Percentiles rank a stretch among this genome's conserved stretches.
Conservation (phyloP, 2,113 vertebrate species). For the Notiomystis cincta region DNA sequence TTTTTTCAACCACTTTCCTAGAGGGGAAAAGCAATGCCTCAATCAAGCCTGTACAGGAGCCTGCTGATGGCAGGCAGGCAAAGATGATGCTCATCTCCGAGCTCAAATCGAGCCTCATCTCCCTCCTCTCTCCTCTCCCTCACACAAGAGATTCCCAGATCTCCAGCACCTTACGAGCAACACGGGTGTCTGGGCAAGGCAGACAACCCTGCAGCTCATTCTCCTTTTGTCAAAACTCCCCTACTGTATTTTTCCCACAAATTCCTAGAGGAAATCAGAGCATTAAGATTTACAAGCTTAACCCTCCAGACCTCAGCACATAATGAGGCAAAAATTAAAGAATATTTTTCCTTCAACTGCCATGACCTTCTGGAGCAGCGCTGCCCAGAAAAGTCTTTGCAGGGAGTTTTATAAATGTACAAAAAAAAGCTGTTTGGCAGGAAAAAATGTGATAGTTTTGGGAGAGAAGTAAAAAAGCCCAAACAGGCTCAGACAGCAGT, state of each 20-base stretch:
- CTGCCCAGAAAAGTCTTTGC: neutral
- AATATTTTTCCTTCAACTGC: neutral
- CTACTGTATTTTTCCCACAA: neutral
- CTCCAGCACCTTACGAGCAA: neutral
- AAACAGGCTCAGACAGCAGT: neutral
- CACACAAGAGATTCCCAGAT: neutral
- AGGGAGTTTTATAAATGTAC: neutral
- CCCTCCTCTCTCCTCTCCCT: neutral
- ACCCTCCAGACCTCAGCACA: neutral
- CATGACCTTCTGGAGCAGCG: accelerated
- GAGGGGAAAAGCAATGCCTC: neutral
- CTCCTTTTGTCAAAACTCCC: neutral
- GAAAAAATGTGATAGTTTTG: neutral
- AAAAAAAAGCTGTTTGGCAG: neutral
- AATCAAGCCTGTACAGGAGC: neutral
- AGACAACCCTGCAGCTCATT: neutral
- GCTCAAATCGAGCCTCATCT: neutral
- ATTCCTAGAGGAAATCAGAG: neutral
- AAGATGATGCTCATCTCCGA: neutral
- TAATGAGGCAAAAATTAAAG: neutral
- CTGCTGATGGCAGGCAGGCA: accelerated
- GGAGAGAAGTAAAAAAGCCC: neutral
- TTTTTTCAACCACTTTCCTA: neutral
- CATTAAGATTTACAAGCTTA: neutral
- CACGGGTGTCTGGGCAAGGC: accelerated